Base-by-base conservation (phyloP, 1,140 invertebrate genomes). In the Drosophila setifemur region DNA sequence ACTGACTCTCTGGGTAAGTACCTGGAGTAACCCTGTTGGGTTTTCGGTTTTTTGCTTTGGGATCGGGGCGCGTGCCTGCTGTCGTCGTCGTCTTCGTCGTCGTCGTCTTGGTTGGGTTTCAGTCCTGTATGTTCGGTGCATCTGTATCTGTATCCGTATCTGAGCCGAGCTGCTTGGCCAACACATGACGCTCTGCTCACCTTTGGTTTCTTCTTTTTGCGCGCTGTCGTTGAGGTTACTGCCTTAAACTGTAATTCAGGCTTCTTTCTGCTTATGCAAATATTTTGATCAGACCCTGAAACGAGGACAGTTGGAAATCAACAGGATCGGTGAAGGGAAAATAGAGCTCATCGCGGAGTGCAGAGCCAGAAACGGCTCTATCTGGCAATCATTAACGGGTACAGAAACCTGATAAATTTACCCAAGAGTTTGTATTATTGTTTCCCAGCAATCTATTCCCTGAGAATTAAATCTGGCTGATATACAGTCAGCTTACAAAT, bases 21-120 rank as follows among this genome's bases (percentile, higher is more conserved):
- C 7, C 31, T 52, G 16, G n/a, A n/a, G n/a, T n/a, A 33, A 14
- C 14, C 12, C 12, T 57, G 18, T 44, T 58, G 29, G 19, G 50
- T 39, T 28, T 48, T 28, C 14, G 31, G 11, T 33, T 39, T 25
- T 43, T 53, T 40, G 47, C 25, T 55, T 60, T 49, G 48, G 75
- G 61, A 43, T 69, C 78, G 49, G 73, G 83, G 83, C 83, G 83
- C 83, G 83, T 88, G 83, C 83, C 83, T 78, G 83, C 83, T 88
- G 83, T 88, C 83, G 83, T 87, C 74, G 68, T 82, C 63, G 48
- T 87, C 74, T 63, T 82, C 63, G 48, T 39, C 29, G 33, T 23
- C 29, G 29, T 43, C 28, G 31, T 45, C 39, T 43, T 66, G n/a
- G 44, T 29, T 47, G 67, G 45, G 45, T 39, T 45, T 58, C 42